Base-by-base conservation (phyloP, 2,888 invertebrate genomes). In the Meteorus colon region DNA sequence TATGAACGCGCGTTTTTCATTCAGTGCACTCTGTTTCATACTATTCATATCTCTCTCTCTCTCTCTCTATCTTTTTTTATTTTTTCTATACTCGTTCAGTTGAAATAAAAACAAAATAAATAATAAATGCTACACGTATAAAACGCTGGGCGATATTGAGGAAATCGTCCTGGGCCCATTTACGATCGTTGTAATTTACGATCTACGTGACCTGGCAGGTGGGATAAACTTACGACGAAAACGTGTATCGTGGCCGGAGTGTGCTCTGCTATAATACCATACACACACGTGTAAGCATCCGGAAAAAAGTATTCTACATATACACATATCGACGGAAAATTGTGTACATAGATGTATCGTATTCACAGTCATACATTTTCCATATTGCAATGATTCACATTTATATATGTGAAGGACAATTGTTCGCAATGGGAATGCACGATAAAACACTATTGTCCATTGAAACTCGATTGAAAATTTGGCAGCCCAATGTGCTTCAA, bases 151-250 rank as follows among this genome's bases (percentile, higher is more conserved):
- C 79, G 75, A 78, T 80, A 82, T 81, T 82, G 81, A 77, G 80
- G 81, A 82, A 81, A 83, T 82, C 77, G 81, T 77, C 80, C 81
- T 77, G 79, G 78, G 78, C 62, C 80, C 81, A 79, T 79, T 83
- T 80, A 80, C 81, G 81, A 81, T 81, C 79, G 76, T 69, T 45
- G 77, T 82, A 79, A 83, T 83, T 82, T 82, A 82, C 75, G 81
- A 80, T 81, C 77, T 76, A 77, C 79, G 78, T 79, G 79, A 80
- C 78, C 77, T 78, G 72, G 77, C 77, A 79, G 81, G 80, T 80
- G 80, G 75, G 66, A 78, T 78, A 75, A 74, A 74, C 74, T 77
- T 72, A 73, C 76, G 48, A 27, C 48, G 34, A 66, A 77, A 37
- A 65, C 74, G 60, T 73, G 73, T 62, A 73, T 65, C 24, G 69